Evolutionary conservation across 2,113 vertebrate species (phyloP).

Genomic region (Ovibos moschatus): DNA sequence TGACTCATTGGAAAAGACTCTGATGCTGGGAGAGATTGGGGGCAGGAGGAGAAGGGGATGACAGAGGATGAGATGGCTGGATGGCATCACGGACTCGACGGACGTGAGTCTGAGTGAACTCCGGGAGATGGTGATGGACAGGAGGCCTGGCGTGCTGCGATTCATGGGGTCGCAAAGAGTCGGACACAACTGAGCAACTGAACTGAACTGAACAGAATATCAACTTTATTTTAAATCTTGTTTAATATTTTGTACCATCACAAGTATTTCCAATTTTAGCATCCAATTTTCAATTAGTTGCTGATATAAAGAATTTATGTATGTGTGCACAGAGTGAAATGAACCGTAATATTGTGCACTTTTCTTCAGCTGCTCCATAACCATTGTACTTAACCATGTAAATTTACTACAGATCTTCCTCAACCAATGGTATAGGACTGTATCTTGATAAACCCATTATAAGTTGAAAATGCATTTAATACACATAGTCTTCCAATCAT

Average conservation of each 20-base stretch:
- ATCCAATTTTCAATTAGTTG: background rate
- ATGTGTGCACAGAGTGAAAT: background rate
- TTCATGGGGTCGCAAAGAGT: no score
- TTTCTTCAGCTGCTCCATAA: background rate
- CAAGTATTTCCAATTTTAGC: background rate
- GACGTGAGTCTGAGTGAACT: no score
- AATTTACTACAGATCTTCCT: background rate
- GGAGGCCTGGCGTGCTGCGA: no score
- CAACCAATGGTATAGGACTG: background rate
- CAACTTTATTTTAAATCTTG: background rate
- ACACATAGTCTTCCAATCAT: background rate
- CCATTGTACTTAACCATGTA: background rate
- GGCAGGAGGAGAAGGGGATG: no score
- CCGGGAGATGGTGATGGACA: no score
- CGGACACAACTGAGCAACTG: no score
- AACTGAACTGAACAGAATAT: background rate
- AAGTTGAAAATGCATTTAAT: background rate
- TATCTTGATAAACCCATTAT: background rate
- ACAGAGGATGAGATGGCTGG: no score
- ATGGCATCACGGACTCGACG: no score
- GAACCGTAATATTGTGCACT: background rate
- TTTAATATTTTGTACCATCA: background rate
- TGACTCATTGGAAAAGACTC: background rate
- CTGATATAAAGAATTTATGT: background rate
- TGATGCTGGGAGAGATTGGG: no score